These are phyloP conservation scores for Pelodytes ibericus DNA, from an alignment of 2,797 vertebrate genomes.

Conservation along the genomic window DNA sequence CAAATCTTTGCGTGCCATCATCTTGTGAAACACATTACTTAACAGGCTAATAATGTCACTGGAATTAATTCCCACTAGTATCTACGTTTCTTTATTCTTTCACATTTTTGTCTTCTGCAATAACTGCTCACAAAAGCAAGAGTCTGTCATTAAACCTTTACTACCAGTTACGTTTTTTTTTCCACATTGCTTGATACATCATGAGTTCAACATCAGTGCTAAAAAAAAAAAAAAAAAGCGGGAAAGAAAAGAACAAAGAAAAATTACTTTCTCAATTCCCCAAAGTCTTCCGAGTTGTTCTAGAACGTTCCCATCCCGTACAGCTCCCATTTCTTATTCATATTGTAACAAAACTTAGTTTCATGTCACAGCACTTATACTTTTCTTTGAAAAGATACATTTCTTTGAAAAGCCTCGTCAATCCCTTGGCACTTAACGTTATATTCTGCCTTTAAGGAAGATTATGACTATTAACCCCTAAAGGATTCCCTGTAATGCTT, in stretches of 20 bases:
- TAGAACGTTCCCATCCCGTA: slow-evolving; percentile 20
- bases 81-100: no score
- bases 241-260: slow-evolving; percentile 12
- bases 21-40: no score
- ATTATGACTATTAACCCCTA: slow-evolving; percentile 47
- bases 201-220: neutral
- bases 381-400: slow-evolving; percentile 14
- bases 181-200: no score
- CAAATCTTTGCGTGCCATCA: no score
- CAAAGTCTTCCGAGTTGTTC: slow-evolving; percentile 32
- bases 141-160: no score
- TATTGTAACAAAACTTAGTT: slow-evolving; percentile 41
- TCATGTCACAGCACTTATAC: slow-evolving; percentile 43
- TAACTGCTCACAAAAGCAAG: no score
- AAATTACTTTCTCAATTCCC: slow-evolving; percentile 30
- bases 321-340: slow-evolving; percentile 44
- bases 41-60: no score
- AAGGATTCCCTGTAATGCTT: slow-evolving; percentile 14
- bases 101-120: no score
- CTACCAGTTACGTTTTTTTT: no score
- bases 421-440: slow-evolving; percentile 48
- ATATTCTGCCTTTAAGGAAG: slow-evolving; percentile 40
- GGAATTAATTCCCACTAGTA: no score
- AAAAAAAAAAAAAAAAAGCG: neutral
- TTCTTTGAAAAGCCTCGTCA: slow-evolving; percentile 36